These are phyloP conservation scores for Gallinago stenura DNA, from an alignment of 2,797 vertebrate species.

Conservation along the genomic window DNA sequence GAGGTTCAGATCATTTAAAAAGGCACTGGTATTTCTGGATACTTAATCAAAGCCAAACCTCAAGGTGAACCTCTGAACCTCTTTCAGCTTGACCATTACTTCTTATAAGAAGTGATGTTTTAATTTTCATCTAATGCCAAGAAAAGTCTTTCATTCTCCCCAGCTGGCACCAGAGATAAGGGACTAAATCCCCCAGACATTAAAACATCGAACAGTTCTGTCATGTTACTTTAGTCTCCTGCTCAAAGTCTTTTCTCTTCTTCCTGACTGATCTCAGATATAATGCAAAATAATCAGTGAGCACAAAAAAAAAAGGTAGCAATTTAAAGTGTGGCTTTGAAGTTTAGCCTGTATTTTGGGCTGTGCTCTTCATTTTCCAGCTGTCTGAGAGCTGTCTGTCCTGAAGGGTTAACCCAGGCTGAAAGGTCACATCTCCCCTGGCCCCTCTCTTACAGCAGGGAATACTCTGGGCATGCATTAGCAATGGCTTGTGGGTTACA, in stretches of 20 bases:
- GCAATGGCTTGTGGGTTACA: background rate
- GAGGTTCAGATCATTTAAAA: background rate
- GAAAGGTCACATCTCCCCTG: background rate
- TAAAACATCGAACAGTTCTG: background rate
- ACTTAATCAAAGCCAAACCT: background rate
- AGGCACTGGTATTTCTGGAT: background rate
- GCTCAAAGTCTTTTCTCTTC: background rate
- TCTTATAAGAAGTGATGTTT: background rate
- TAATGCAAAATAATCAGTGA: background rate
- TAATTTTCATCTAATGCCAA: background rate
- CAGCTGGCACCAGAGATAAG: constrained; percentile 46
- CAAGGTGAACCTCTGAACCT: background rate
- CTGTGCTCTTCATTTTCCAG: background rate
- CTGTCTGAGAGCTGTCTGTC: background rate
- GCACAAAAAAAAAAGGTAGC: background rate
- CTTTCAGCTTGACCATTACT: background rate
- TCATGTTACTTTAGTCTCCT: background rate
- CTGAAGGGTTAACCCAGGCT: background rate
- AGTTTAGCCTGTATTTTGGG: background rate
- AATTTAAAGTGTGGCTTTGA: background rate
- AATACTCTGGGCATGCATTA: background rate
- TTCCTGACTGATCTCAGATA: background rate
- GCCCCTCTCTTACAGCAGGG: background rate
- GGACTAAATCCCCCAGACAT: background rate
- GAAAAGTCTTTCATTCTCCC: constrained; percentile 5